Conservation (phyloP, 1,140 invertebrate genomes). For the Drosophila funebris region DNA sequence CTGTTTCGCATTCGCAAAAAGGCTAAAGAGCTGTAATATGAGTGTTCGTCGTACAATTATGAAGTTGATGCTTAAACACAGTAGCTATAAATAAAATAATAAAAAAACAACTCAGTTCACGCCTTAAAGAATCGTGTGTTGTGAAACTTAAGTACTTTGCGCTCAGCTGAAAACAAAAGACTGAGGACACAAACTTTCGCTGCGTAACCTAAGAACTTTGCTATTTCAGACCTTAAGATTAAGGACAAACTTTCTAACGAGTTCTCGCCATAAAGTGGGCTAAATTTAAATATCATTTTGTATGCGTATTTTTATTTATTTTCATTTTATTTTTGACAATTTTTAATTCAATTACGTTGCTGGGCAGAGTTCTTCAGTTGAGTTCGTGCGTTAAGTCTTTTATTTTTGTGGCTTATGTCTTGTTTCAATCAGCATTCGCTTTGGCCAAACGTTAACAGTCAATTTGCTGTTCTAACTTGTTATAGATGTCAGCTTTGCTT, state of each 20-base stretch:
- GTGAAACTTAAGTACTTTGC: neutral
- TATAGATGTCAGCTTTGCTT: neutral
- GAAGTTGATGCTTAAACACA: neutral
- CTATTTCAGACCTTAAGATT: slow-evolving; percentile 18
- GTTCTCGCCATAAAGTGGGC: slow-evolving; percentile 26
- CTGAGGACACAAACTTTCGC: slow-evolving; percentile 26
- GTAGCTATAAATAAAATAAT: neutral
- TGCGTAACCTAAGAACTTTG: neutral
- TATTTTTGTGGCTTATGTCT: slow-evolving; percentile 62
- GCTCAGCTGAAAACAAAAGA: slow-evolving; percentile 26
- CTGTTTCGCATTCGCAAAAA: neutral
- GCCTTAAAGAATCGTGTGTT: neutral
- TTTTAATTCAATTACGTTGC: slow-evolving; percentile 36
- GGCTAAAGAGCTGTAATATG: slow-evolving; percentile 3
- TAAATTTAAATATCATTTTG: slow-evolving; percentile 53
- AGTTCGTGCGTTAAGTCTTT: slow-evolving; percentile 43
- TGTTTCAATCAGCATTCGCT: slow-evolving; percentile 57
- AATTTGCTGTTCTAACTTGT: slow-evolving; percentile 18
- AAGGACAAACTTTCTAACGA: slow-evolving; percentile 51
- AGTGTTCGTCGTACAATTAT: neutral
- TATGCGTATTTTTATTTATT: slow-evolving; percentile 27
- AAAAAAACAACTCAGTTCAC: neutral
- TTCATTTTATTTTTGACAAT: neutral
- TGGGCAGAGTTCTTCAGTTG: slow-evolving; percentile 17
- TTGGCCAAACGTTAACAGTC: slow-evolving; percentile 10